Conservation (phyloP, 2,888 invertebrate species). For the Malthinus seriepunctatus region DNA sequence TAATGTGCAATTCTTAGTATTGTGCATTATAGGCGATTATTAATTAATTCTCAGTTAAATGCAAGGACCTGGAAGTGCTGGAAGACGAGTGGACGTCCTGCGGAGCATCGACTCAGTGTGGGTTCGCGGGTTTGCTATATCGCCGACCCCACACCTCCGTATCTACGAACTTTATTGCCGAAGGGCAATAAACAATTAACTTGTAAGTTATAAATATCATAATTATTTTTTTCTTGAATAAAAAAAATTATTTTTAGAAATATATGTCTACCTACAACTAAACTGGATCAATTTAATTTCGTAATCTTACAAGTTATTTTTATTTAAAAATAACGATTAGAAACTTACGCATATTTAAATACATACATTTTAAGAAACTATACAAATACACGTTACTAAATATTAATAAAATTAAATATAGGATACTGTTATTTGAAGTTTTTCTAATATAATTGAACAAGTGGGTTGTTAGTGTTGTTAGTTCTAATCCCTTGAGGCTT, state of each 20-base stretch:
- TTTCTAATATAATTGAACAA: too few relatives aligned
- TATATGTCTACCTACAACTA: not conserved
- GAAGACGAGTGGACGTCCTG: constrained; percentile 28
- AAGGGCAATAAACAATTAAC: constrained; percentile 50
- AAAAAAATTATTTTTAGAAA: not conserved
- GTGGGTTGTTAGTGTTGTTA: too few relatives aligned
- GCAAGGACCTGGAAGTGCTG: constrained; percentile 42
- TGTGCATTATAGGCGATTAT: constrained; percentile 41
- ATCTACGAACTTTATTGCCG: constrained; percentile 43
- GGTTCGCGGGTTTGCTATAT: constrained; percentile 38
- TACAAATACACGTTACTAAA: too few relatives aligned
- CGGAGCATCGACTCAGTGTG: constrained; percentile 32
- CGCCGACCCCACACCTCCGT: constrained; percentile 45
- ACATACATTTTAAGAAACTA: too few relatives aligned
- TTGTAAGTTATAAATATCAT: constrained; percentile 44
- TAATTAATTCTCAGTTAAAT: constrained; percentile 42
- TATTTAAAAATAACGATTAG: too few relatives aligned
- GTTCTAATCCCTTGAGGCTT: too few relatives aligned
- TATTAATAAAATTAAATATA: too few relatives aligned
- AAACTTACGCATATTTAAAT: too few relatives aligned
- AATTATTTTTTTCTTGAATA: constrained; percentile 9
- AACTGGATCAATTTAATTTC: too few relatives aligned
- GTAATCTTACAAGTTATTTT: too few relatives aligned
- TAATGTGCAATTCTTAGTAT: constrained; percentile 39
- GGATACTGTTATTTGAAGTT: too few relatives aligned